These are phyloP conservation scores for Palaemon carinicauda DNA, from an alignment of 1,140 invertebrate genomes.

Conservation along the genomic window DNA sequence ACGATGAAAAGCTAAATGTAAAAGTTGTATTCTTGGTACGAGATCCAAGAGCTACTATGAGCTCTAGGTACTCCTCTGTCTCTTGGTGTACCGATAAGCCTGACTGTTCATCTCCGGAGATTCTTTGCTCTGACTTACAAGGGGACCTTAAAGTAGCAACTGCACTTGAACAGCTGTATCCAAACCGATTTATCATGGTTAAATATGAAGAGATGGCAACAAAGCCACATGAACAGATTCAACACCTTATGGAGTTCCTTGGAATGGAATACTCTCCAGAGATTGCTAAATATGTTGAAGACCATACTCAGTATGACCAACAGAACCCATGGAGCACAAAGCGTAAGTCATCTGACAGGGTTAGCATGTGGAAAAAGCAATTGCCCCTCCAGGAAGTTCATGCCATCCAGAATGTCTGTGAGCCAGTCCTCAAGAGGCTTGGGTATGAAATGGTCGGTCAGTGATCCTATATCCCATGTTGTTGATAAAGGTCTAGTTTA, in stretches of 20 bases:
- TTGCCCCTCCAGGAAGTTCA: constrained; percentile 56
- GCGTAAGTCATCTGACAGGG: constrained; percentile 60
- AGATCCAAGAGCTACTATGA: constrained; percentile 64
- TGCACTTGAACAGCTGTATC: constrained; percentile 59
- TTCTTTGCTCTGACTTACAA: constrained; percentile 62
- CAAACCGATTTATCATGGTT: constrained; percentile 58
- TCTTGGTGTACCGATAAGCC: constrained; percentile 62
- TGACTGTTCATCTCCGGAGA: constrained; percentile 60
- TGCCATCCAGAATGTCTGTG: constrained; percentile 59
- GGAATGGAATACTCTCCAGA: constrained; percentile 57
- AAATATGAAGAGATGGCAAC: constrained; percentile 63
- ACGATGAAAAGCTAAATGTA: constrained; percentile 51
- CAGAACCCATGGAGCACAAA: constrained; percentile 60
- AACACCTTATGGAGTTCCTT: constrained; percentile 61
- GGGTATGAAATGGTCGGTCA: constrained; percentile 54
- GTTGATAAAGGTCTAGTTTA: no score
- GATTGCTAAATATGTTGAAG: constrained; percentile 44
- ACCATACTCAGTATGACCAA: constrained; percentile 55
- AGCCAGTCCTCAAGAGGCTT: constrained; percentile 56
- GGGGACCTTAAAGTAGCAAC: constrained; percentile 60
- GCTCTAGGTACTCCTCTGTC: constrained; percentile 61
- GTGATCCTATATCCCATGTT: not conserved
- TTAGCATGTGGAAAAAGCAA: constrained; percentile 60
- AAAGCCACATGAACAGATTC: constrained; percentile 58
- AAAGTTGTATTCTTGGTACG: constrained; percentile 63